Percentiles rank a stretch among this genome's conserved stretches.
Conservation (phyloP, 2,797 vertebrate species). For the Malacoctenus gilli region DNA sequence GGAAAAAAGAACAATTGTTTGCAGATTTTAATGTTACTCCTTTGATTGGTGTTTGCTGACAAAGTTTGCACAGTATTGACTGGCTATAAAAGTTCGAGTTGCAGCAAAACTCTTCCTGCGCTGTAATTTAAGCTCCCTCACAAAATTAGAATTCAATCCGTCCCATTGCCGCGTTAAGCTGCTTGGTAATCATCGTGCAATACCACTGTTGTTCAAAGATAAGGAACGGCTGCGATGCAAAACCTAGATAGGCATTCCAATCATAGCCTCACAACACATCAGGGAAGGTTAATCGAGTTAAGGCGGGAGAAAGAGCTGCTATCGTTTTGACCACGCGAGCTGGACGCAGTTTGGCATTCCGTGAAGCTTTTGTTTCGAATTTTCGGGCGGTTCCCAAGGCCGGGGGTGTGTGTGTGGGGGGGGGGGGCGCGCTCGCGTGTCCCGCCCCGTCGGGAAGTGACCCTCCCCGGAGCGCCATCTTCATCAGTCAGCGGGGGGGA, state of each 20-base stretch:
- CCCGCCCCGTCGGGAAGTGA: constrained; percentile 63
- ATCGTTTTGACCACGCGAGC: constrained; percentile 40
- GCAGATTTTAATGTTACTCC: too few species aligned
- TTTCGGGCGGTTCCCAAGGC: constrained; percentile 50
- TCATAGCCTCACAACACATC: constrained; percentile 31
- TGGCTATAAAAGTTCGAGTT: too few species aligned
- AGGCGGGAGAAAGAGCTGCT: constrained; percentile 31
- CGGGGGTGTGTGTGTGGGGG: constrained; percentile 40
- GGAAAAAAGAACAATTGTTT: too few species aligned
- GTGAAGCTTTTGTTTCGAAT: constrained; percentile 39
- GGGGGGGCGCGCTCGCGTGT: too few species aligned
- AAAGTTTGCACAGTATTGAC: too few species aligned
- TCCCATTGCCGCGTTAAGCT: constrained; percentile 19
- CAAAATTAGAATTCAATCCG: constrained; percentile 1
- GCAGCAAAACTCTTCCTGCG: neutral
- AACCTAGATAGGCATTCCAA: constrained; percentile 53
- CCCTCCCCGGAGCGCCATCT: constrained; percentile 61
- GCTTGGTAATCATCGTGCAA: constrained; percentile 31
- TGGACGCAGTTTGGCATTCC: constrained; percentile 20
- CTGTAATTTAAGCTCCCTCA: constrained; percentile 1
- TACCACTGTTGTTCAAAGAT: constrained; percentile 52
- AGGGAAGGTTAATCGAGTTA: constrained; percentile 50
- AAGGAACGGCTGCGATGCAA: constrained; percentile 51
- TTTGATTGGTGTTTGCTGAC: too few species aligned
- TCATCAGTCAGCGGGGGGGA: constrained; percentile 68